A percentile compares a stretch with the other conserved stretches of the same genome.
phyloP scores from a whole-genome alignment of 2,888 invertebrate species.

The Eupithecia inturbata region DNA sequence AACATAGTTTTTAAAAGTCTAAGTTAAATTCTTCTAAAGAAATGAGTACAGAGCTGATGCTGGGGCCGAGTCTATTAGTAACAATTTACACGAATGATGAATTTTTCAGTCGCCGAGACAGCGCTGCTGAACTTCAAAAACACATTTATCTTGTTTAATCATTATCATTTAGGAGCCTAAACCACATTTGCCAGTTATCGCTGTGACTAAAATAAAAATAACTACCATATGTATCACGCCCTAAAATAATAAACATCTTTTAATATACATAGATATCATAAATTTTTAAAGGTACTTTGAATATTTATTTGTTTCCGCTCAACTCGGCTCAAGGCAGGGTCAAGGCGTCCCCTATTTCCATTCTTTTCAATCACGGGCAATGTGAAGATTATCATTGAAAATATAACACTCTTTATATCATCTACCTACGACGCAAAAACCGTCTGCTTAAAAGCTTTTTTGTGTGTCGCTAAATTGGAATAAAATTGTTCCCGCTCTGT shows the following conservation, averaged over 20 bases:
- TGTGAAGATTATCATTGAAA: not conserved
- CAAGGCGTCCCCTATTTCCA: not conserved
- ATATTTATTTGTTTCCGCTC: not conserved
- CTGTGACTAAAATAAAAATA: not conserved
- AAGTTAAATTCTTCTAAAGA: not conserved
- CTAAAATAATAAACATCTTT: not conserved
- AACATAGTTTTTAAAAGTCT: not conserved
- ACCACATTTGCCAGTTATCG: not conserved
- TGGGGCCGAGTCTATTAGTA: not conserved
- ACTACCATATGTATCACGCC: not conserved
- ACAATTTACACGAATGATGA: not conserved
- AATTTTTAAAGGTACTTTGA: not conserved
- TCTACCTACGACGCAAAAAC: not conserved
- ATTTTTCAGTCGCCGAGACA: not conserved
- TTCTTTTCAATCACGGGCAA: not conserved
- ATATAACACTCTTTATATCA: not conserved
- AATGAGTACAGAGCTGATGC: not conserved
- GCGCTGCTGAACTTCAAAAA: not conserved
- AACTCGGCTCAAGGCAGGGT: not conserved
- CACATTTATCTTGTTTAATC: not conserved
- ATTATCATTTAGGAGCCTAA: not conserved
- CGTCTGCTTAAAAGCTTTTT: not conserved
- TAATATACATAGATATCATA: too few species aligned
- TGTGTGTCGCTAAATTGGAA: conserved; percentile 29
- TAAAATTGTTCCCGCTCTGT: conserved; percentile 43